Evolutionary conservation across 2,888 invertebrate species (phyloP), one percentile per base, ranked within the genome.

Genomic region (Platycheirus albimanus): DNA sequence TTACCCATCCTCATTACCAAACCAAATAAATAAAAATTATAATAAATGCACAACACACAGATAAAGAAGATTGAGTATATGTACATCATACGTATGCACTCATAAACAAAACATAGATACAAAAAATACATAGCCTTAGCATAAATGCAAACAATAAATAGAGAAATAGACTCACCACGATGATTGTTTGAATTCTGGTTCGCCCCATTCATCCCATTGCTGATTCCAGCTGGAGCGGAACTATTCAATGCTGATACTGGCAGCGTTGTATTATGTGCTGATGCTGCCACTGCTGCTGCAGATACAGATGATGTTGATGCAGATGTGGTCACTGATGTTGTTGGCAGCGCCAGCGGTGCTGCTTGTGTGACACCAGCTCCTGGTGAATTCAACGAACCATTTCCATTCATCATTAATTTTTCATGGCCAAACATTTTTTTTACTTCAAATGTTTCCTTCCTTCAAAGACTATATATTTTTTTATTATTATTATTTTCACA

Each of bases 151-250:
- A 70, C 51, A 61, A 78, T 47, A 72, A 72, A 78, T 51, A 58
- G 51, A 78, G 41, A 72, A 72, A 78, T 51, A 58, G 51, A 85
- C 85, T 85, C 66, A 86, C 86, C 85, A 70, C 86, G 86, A 69
- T 85, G 86, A 69, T 79, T 83, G 64, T 84, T 84, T 63, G 85
- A 72, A 83, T 63, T 83, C 56, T 72, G 83, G 78, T 72, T 83
- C 38, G 69, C 54, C 63, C 83, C 83, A 72, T 83, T 78, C 78
- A 78, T 77, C 17, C 83, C 78, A 74, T 83, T 83, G 63, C 63
- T 83, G 28, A 83, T 74, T 77, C 51, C 83, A 74, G 78, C 78
- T 69, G 64, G 56, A 83, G 83, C 78, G 78, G 78, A 83, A 78
- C 78, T 78, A 52, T 70, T 69, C 43, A 69, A 63, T 74, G 83